Percentiles rank a stretch among this genome's conserved stretches.
These are phyloP conservation scores for Etheostoma nigrum DNA, from an alignment of 2,797 vertebrate species.

Conservation along the genomic window DNA sequence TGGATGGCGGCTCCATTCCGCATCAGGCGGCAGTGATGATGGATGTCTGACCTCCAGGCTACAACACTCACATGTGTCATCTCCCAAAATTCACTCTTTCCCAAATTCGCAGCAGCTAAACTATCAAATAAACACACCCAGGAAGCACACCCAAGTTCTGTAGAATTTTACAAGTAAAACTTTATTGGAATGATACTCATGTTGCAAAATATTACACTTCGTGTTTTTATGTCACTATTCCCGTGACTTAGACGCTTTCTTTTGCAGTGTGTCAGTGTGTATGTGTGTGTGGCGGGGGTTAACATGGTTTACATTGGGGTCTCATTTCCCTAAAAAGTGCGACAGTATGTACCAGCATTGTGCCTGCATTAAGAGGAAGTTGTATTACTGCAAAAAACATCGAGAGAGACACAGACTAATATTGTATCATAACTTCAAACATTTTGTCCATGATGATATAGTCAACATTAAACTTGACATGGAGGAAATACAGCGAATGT, in stretches of 20 bases:
- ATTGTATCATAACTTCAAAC: constrained; percentile 65
- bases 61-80: background rate
- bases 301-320: constrained; percentile 69
- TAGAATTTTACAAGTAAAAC: constrained; percentile 85
- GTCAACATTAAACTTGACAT: constrained; percentile 69
- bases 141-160: constrained; percentile 18
- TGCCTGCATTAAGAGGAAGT: constrained; percentile 76
- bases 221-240: constrained; percentile 71
- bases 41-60: constrained; percentile 44
- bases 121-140: background rate
- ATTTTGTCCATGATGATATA: constrained; percentile 66
- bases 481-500: constrained; percentile 66
- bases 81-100: background rate
- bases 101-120: background rate
- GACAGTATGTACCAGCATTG: constrained; percentile 79
- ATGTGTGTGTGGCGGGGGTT: constrained; percentile 42
- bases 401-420: constrained; percentile 71
- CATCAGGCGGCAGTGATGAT: constrained; percentile 55
- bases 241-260: constrained; percentile 71
- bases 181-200: constrained; percentile 88
- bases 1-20: constrained; percentile 37
- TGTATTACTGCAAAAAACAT: constrained; percentile 72
- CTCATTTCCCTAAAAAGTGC: constrained; percentile 80
- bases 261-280: constrained; percentile 58
- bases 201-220: constrained; percentile 86